phyloP scores from a whole-genome alignment of 2,797 vertebrate species.

The Bufotes viridis region DNA sequence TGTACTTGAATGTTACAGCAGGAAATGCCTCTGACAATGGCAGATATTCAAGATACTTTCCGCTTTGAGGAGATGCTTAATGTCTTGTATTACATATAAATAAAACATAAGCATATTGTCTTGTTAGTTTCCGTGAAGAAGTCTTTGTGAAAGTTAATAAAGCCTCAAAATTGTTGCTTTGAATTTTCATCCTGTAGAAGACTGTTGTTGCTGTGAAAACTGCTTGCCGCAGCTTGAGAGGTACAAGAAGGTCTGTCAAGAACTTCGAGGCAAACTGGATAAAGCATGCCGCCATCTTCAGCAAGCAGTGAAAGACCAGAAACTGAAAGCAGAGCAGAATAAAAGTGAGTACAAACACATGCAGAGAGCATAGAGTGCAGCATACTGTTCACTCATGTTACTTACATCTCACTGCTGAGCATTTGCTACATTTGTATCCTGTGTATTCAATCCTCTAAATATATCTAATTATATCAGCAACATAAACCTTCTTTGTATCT shows the following conservation, averaged over 20 bases:
- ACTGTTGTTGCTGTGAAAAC: constrained; percentile 69
- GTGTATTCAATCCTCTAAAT: not conserved
- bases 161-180: not conserved
- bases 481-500: not conserved
- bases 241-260: constrained; percentile 82
- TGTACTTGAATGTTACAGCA: constrained; percentile 2
- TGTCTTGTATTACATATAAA: constrained; percentile 6
- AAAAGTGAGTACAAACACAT: constrained; percentile 72
- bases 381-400: not conserved
- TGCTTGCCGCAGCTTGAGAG: constrained; percentile 75
- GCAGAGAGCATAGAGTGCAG: not conserved
- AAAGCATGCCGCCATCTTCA: constrained; percentile 83
- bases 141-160: constrained; percentile 1
- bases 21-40: not conserved
- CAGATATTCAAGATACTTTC: not conserved
- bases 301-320: constrained; percentile 79
- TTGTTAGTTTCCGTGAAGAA: not conserved
- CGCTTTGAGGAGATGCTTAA: not conserved
- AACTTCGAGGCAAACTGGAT: constrained; percentile 83
- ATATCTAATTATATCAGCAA: not conserved
- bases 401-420: not conserved
- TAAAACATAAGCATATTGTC: not conserved
- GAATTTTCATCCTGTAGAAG: constrained; percentile 61
- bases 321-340: constrained; percentile 73
- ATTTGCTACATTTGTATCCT: not conserved